A percentile compares a stretch with the other conserved stretches of the same genome.
Conservation (phyloP, 2,113 vertebrate species). For the Australoheros scitulus region DNA sequence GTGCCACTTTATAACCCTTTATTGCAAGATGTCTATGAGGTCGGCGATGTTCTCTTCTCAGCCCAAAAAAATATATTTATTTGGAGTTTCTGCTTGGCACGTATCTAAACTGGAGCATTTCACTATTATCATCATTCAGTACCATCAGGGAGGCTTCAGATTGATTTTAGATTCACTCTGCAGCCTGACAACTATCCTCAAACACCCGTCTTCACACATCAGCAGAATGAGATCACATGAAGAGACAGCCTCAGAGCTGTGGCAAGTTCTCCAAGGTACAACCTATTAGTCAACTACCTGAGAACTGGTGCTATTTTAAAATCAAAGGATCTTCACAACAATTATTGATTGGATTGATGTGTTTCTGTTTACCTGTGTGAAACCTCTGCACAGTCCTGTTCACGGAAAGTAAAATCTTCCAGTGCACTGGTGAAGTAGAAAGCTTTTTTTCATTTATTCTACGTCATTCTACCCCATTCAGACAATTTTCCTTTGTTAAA, state of each 20-base stretch:
- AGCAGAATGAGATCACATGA: no score
- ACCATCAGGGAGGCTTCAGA: rapidly evolving
- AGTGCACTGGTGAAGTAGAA: background rate
- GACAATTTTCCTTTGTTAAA: background rate
- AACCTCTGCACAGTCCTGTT: background rate
- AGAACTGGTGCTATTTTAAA: background rate
- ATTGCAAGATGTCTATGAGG: no score
- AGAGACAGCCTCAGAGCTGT: background rate
- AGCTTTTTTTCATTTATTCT: background rate
- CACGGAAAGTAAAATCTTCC: background rate
- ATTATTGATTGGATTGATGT: rapidly evolving
- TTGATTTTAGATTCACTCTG: background rate
- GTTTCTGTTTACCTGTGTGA: no score
- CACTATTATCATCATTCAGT: background rate
- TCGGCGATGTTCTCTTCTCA: no score
- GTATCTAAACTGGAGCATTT: no score
- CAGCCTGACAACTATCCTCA: background rate
- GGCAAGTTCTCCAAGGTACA: background rate
- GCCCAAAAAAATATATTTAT: no score
- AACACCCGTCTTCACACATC: background rate
- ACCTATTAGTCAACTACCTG: background rate
- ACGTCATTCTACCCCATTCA: background rate
- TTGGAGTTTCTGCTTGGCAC: no score
- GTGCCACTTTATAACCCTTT: no score
- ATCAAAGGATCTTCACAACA: background rate